Evolutionary conservation across 2,888 invertebrate genomes (phyloP).

Genomic region (Dynastes maya): DNA sequence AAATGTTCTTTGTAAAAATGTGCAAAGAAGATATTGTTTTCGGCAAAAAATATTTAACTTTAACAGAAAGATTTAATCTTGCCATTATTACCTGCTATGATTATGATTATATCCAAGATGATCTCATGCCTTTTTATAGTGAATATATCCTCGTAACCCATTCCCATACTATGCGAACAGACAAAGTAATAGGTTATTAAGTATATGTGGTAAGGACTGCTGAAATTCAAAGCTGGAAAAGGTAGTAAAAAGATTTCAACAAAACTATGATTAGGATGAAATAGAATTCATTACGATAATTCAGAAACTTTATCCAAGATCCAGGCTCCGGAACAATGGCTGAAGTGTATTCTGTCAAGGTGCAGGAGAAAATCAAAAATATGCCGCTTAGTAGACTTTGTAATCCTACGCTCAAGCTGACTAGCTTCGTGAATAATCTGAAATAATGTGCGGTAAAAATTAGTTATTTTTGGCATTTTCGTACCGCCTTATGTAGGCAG

Average conservation of each 20-base stretch:
- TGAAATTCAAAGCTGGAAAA: conserved; percentile 48
- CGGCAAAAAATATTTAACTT: too few species aligned
- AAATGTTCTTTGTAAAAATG: too few species aligned
- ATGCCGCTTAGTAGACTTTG: conserved; percentile 39
- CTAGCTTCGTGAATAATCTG: conserved; percentile 43
- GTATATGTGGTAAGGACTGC: conserved; percentile 50
- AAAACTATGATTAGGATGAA: not conserved
- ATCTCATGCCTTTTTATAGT: conserved; percentile 53
- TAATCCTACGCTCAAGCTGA: conserved; percentile 46
- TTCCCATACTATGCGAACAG: conserved; percentile 46
- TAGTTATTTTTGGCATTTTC: too few species aligned
- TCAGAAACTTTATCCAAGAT: conserved; percentile 44
- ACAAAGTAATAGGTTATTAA: conserved; percentile 55
- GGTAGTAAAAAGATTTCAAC: not conserved
- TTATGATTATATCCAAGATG: conserved; percentile 51
- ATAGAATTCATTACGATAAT: conserved; percentile 31
- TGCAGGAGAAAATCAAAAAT: conserved; percentile 43
- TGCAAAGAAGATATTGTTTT: too few species aligned
- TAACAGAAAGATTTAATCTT: too few species aligned
- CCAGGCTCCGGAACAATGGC: conserved; percentile 30
- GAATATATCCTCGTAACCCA: conserved; percentile 54
- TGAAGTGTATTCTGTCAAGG: conserved; percentile 24
- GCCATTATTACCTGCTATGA: conserved; percentile 50
- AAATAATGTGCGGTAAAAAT: not conserved
- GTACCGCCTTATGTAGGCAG: too few species aligned